Evolutionary conservation across 2,797 vertebrate species (phyloP).

Genomic region (Mormyrops attenuatus): DNA sequence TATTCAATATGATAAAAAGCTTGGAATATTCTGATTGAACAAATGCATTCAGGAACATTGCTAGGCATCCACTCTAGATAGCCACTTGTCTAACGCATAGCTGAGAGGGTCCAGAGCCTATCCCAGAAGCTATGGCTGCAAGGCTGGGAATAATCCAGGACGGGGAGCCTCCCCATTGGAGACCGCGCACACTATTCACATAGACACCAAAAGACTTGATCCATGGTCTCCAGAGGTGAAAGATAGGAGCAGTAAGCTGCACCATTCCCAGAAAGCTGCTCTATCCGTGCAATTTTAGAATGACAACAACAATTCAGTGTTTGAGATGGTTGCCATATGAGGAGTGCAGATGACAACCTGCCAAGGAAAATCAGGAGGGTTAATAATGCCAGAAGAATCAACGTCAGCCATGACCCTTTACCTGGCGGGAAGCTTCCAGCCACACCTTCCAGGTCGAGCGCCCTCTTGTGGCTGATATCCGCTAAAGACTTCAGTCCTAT

Average conservation of each 20-base stretch:
- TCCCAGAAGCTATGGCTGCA: not conserved
- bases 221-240: not conserved
- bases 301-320: not conserved
- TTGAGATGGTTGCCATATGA: not conserved
- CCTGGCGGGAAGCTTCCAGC: not conserved
- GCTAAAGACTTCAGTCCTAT: not conserved
- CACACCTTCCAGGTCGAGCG: not conserved
- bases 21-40: not conserved
- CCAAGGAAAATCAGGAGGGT: not conserved
- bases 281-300: not conserved
- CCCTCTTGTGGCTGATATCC: not conserved
- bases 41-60: not conserved
- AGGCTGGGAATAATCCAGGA: not conserved
- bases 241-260: not conserved
- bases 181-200: not conserved
- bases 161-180: not conserved
- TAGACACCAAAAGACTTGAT: not conserved
- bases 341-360: not conserved
- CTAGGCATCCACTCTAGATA: not conserved
- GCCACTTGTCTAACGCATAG: too few relatives aligned
- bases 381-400: not conserved
- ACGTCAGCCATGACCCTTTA: not conserved
- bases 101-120: not conserved
- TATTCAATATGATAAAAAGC: not conserved
- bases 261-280: not conserved